Evolutionary conservation across 2,888 invertebrate species (phyloP).

Genomic region (Hyppa rectilinea): DNA sequence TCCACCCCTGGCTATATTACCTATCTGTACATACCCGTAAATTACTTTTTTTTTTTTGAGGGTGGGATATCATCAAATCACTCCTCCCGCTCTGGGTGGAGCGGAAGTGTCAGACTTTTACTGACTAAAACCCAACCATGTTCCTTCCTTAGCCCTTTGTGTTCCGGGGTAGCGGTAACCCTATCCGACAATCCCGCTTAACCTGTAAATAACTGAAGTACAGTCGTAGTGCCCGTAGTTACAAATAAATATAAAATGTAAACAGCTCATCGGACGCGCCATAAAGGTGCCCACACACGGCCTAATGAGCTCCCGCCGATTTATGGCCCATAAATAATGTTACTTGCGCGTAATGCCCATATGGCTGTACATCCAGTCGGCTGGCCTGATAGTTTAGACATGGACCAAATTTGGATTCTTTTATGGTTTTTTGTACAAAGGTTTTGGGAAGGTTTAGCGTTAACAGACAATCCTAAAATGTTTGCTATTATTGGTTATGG

Average conservation of each 20-base stretch:
- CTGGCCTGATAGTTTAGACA: slow-evolving; percentile 49
- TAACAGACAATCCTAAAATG: not conserved
- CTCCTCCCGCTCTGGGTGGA: too few species aligned
- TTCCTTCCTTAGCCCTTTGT: too few species aligned
- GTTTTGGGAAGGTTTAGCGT: not conserved
- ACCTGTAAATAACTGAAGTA: slow-evolving; percentile 45
- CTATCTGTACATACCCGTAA: too few species aligned
- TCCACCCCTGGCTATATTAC: too few species aligned
- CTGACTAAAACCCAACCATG: too few species aligned
- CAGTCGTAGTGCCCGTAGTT: slow-evolving; percentile 69
- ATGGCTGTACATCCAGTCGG: slow-evolving; percentile 66
- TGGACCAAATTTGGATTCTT: slow-evolving; percentile 19
- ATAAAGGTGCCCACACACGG: slow-evolving; percentile 88
- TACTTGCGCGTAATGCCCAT: slow-evolving; percentile 81
- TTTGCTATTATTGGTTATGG: too few species aligned
- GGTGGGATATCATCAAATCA: too few species aligned
- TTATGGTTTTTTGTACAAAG: slow-evolving; percentile 10
- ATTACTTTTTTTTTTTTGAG: too few species aligned
- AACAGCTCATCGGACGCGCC: slow-evolving; percentile 72
- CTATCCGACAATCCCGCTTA: too few species aligned
- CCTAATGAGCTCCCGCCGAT: slow-evolving; percentile 84
- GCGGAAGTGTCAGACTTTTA: too few species aligned
- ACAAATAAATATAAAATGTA: slow-evolving; percentile 76
- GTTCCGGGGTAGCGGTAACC: too few species aligned
- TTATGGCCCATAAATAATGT: slow-evolving; percentile 87